These are phyloP conservation scores for Ciconia maguari DNA, from an alignment of 2,113 vertebrate genomes.

Conservation along the genomic window DNA sequence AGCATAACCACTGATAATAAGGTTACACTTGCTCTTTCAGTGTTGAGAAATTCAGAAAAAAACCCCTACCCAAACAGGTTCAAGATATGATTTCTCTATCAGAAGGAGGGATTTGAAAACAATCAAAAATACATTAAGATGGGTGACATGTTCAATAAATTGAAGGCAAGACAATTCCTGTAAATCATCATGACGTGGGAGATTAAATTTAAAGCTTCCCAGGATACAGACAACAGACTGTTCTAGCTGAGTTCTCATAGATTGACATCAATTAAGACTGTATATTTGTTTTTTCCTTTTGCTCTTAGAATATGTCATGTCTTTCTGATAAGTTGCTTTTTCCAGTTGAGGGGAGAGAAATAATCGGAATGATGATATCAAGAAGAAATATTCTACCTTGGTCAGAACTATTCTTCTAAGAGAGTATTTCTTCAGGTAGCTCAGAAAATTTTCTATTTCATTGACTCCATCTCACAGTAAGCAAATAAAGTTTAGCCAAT, in stretches of 20 bases:
- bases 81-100: background rate
- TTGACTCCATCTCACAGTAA: background rate
- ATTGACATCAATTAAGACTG: background rate
- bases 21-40: background rate
- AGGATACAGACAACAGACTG: background rate
- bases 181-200: slow-evolving; percentile 11
- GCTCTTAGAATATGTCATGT: background rate
- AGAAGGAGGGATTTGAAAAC: background rate
- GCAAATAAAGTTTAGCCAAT: background rate
- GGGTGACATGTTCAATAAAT: slow-evolving; percentile 32
- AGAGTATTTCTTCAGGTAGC: background rate
- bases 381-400: background rate
- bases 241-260: background rate
- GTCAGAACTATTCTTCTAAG: background rate
- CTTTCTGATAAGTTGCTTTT: background rate
- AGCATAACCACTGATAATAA: background rate
- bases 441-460: background rate
- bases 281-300: background rate
- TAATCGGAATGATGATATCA: background rate
- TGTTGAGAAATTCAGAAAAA: background rate
- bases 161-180: slow-evolving; percentile 40
- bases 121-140: background rate
- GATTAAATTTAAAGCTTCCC: slow-evolving; percentile 50
- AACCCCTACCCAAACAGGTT: background rate
- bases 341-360: background rate